Base-by-base conservation (phyloP, 2,888 invertebrate species). In the Physocephala rufipes region DNA sequence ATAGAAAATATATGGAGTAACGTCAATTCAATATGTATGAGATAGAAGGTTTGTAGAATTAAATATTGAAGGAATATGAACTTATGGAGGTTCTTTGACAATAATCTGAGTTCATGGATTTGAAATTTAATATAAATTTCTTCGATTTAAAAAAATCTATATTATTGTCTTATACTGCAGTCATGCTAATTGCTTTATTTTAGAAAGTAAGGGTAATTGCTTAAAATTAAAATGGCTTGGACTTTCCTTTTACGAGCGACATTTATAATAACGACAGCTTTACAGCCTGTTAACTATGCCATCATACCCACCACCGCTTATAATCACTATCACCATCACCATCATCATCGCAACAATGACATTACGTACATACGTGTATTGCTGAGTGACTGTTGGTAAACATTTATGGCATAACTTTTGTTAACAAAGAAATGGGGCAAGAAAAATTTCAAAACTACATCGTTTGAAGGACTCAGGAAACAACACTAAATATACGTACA, bases 401-500 rank as follows among this genome's bases (percentile, higher is more conserved):
- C n/a, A n/a, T n/a, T n/a, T n/a, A n/a, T n/a, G n/a, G n/a, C n/a
- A n/a, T n/a, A n/a, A n/a, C n/a, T n/a, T n/a, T n/a, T n/a, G n/a
- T n/a, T n/a, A n/a, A n/a, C 43, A 53, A 55, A 55, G 55, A 53
- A 64, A 30, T 45, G 26, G 59, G 3, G 1, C 30, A n/a, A 24
- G 28, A 26, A 21, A 62, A 15, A 45, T 19, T 15, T 15, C 24
- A 21, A 45, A 69, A 53, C 76, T 72, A 76, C 76, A 75, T 24
- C 53, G 51, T 59, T 66, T n/a, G n/a, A n/a, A n/a, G n/a, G 76
- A 76, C 77, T 78, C 77, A 76, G 78, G 78, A 47, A 26, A 30
- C 47, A 78, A 78, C 79, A 81, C 82, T 79, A 81, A 79, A 79
- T 82, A 81, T 81, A 82, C 82, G n/a, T n/a, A n/a, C n/a, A n/a